phyloP scores from a whole-genome alignment of 2,888 invertebrate species.

The Caradrina kadenii region DNA sequence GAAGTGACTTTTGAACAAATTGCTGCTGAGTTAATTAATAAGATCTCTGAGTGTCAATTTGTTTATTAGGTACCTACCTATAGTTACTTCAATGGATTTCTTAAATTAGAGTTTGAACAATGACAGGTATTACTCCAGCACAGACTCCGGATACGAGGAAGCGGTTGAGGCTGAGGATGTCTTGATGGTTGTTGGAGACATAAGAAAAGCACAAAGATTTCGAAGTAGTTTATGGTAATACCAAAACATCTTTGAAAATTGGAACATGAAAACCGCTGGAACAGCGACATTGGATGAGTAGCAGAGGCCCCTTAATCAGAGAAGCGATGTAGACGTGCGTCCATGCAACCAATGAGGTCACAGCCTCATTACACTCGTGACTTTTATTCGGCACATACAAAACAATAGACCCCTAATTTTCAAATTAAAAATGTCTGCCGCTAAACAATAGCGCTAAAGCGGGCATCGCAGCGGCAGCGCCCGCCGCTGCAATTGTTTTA shows the following conservation, averaged over 20 bases:
- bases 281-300: not conserved
- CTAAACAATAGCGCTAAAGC: constrained; percentile 84
- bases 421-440: constrained; percentile 83
- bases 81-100: no score
- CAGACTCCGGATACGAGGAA: not conserved
- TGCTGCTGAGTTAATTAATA: constrained; percentile 3
- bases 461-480: constrained; percentile 75
- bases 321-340: not conserved
- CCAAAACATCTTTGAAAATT: not conserved
- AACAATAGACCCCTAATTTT: constrained; percentile 83
- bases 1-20: constrained; percentile 16
- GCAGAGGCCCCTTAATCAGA: not conserved
- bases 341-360: constrained; percentile 66
- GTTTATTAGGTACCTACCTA: not conserved
- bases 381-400: constrained; percentile 61
- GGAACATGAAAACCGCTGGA: not conserved
- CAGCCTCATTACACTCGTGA: constrained; percentile 60
- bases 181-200: not conserved
- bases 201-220: not conserved
- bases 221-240: not conserved
- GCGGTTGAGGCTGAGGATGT: not conserved
- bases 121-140: not conserved
- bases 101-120: no score
- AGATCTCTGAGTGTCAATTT: not conserved
- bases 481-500: constrained; percentile 82